Evolutionary conservation across 2,888 invertebrate genomes (phyloP), one percentile per base, ranked within the genome.

Genomic region (Seira musarum): DNA sequence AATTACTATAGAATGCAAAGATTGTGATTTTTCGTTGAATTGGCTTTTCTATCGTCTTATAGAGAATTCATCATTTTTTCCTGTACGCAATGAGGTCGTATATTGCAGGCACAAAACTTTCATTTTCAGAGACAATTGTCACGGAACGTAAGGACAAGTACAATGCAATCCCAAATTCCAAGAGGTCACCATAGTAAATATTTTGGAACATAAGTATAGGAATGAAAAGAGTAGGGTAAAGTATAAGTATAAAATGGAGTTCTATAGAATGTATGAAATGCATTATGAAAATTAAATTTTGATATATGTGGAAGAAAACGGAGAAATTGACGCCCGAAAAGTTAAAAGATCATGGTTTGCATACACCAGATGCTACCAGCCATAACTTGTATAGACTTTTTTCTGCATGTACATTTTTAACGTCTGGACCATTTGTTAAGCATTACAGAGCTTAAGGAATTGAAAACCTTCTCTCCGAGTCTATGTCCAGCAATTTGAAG

Each of bases 271-370:
- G n/a, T n/a, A n/a, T n/a, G 19, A 17, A 53, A 78, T 74, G 73
- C 81, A 81, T 78, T 81, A 73, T 61, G 66, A 1, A 74, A 65
- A 81, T 81, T 81, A 81, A 81, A 81, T 74, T 10, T 74, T 77
- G 73, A 66, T 69, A n/a, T 30, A 81, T 81, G 73, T 40, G 25
- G 53, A 35, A 61, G 77, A 78, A 81, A 81, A 81, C 63, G 81
- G 13, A 40, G 40, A 40, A 40, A 40, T 8, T 40, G 13, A 8
- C 40, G 6, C 13, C 6, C 40, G 13, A 13, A 40, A 40, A 13
- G 13, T 6, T 13, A 40, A 40, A 40, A 40, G 13, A 40, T 13
- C 40, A 40, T 40, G 6, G 13, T 40, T 40, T 6, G 6, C 40
- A 40, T 40, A 40, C 40, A 13, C 13, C 13, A 40, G 40, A 40